Evolutionary conservation across 2,888 invertebrate genomes (phyloP).

Genomic region (Lordiphosa andalusiaca): DNA sequence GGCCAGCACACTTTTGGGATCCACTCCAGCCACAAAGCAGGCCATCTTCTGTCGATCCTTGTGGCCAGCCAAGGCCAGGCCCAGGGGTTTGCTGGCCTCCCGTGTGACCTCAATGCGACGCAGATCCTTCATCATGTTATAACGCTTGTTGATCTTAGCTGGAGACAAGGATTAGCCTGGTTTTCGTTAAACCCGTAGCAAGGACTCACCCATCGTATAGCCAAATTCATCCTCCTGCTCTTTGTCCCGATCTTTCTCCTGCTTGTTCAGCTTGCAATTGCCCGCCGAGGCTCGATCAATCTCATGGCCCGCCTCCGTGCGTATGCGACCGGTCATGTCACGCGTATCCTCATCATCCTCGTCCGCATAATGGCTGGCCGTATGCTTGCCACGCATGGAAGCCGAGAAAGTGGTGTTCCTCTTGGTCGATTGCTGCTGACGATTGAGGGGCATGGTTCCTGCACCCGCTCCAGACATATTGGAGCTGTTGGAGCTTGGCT

Average conservation of each 20-base stretch:
- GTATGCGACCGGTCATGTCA: slow-evolving; percentile 89
- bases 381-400: slow-evolving; percentile 55
- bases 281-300: slow-evolving; percentile 94
- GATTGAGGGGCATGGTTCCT: slow-evolving; percentile 36
- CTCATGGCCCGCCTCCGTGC: slow-evolving; percentile 89
- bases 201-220: slow-evolving; percentile 91
- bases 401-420: slow-evolving; percentile 61
- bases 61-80: slow-evolving; percentile 96
- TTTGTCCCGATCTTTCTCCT: slow-evolving; percentile 89
- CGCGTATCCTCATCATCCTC: slow-evolving; percentile 87
- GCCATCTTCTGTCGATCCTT: slow-evolving; percentile 96
- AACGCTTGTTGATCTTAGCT: slow-evolving; percentile 97
- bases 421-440: slow-evolving; percentile 46
- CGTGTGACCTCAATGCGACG: slow-evolving; percentile 84
- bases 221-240: slow-evolving; percentile 96
- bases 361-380: slow-evolving; percentile 48
- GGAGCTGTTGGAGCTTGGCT: slow-evolving; percentile 43
- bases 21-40: slow-evolving; percentile 97
- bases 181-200: background rate
- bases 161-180: background rate
- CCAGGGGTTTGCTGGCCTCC: slow-evolving; percentile 88
- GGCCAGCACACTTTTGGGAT: slow-evolving; percentile 91
- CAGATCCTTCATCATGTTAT: slow-evolving; percentile 90
- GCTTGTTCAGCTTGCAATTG: slow-evolving; percentile 88
- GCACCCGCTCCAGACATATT: slow-evolving; percentile 30